Conservation (phyloP, 2,797 vertebrate genomes). For the Microtus californicus region DNA sequence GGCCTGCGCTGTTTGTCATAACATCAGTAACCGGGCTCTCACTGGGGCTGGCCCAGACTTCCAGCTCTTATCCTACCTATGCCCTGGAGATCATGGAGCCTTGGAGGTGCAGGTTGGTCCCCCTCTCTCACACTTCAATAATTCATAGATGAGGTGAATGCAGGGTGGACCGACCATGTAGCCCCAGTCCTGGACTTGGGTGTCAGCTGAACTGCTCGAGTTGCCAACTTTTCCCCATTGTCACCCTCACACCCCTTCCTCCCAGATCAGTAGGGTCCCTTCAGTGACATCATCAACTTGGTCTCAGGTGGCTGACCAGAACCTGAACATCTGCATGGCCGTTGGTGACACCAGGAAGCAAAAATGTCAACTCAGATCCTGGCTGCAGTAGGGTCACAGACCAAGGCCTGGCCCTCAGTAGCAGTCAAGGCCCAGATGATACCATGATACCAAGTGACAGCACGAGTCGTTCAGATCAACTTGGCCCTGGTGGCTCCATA, state of each 20-base stretch:
- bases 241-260: neutral
- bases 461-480: neutral
- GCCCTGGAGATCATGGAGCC: neutral
- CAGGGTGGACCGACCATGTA: neutral
- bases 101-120: neutral
- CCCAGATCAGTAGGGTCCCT: neutral
- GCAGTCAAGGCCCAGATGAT: neutral
- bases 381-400: neutral
- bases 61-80: neutral
- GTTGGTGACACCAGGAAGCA: neutral
- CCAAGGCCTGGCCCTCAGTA: neutral
- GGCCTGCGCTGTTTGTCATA: neutral
- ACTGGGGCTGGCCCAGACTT: neutral
- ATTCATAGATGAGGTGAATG: neutral
- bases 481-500: neutral
- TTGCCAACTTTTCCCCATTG: neutral
- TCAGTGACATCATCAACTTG: neutral
- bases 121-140: neutral
- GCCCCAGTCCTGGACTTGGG: neutral
- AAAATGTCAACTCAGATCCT: neutral
- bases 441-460: neutral
- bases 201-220: accelerated
- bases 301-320: neutral
- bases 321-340: neutral
- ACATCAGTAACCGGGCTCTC: neutral